Conservation (phyloP, 2,797 vertebrate genomes). For the Triplophysa yarkandensis region DNA sequence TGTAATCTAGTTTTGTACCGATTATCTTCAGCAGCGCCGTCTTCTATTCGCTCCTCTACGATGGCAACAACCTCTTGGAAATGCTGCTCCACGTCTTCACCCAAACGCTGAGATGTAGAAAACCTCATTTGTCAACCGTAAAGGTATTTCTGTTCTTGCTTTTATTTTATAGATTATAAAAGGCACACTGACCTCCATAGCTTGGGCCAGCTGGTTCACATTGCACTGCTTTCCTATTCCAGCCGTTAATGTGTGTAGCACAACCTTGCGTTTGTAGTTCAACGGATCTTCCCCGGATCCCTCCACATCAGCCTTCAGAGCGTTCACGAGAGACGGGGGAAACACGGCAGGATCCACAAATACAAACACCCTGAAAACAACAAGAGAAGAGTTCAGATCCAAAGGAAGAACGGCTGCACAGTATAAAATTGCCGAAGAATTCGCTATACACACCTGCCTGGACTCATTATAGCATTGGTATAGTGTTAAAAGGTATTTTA, state of each 20-base stretch:
- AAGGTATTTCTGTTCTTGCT: too few relatives aligned
- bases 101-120: conserved; percentile 68
- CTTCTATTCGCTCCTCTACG: conserved; percentile 67
- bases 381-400: background rate
- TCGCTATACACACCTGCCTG: background rate
- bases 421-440: background rate
- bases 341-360: conserved; percentile 84
- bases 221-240: conserved; percentile 73
- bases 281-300: conserved; percentile 64
- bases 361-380: conserved; percentile 81
- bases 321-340: conserved; percentile 74
- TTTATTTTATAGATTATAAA: background rate
- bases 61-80: conserved; percentile 77
- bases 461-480: too few relatives aligned
- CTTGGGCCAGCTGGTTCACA: conserved; percentile 56
- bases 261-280: conserved; percentile 60
- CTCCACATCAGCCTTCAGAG: conserved; percentile 72
- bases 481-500: too few relatives aligned
- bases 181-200: conserved; percentile 73
- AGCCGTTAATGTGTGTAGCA: conserved; percentile 74
- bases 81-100: conserved; percentile 65
- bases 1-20: conserved; percentile 69
- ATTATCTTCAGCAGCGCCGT: conserved; percentile 45
- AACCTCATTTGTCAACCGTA: too few relatives aligned
- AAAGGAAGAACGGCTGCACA: background rate